Percentiles rank a stretch among this genome's conserved stretches.
Conservation (phyloP, 2,113 vertebrate genomes). For the Syngnathus typhle region DNA sequence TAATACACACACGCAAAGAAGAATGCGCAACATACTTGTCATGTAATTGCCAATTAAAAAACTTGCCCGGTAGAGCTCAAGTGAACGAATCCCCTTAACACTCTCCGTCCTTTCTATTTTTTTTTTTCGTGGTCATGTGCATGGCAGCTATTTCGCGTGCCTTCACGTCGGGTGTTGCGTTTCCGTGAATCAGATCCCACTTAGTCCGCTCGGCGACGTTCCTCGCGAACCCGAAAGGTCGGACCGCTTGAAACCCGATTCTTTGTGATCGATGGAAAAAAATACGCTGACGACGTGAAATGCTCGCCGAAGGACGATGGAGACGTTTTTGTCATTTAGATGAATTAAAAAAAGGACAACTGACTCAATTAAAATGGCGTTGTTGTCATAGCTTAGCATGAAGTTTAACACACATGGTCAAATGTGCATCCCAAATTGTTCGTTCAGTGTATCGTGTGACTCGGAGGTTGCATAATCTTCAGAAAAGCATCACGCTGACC, state of each 20-base stretch:
- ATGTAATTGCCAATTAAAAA: too few species aligned
- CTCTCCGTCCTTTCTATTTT: background rate
- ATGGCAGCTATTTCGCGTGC: background rate
- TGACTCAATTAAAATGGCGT: background rate
- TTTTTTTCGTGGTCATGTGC: background rate
- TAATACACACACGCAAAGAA: too few species aligned
- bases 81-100: background rate
- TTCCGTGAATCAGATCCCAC: background rate
- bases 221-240: background rate
- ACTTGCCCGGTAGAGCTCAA: background rate
- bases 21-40: too few species aligned
- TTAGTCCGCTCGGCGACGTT: background rate
- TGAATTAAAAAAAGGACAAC: background rate
- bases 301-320: background rate
- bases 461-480: background rate
- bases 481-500: background rate
- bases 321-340: background rate
- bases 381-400: background rate
- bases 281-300: background rate
- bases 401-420: background rate
- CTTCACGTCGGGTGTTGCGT: background rate
- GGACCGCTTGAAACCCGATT: background rate
- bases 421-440: background rate
- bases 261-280: background rate
- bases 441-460: background rate